These are phyloP conservation scores for Sula dactylatra DNA, from an alignment of 2,113 vertebrate species.

Conservation along the genomic window DNA sequence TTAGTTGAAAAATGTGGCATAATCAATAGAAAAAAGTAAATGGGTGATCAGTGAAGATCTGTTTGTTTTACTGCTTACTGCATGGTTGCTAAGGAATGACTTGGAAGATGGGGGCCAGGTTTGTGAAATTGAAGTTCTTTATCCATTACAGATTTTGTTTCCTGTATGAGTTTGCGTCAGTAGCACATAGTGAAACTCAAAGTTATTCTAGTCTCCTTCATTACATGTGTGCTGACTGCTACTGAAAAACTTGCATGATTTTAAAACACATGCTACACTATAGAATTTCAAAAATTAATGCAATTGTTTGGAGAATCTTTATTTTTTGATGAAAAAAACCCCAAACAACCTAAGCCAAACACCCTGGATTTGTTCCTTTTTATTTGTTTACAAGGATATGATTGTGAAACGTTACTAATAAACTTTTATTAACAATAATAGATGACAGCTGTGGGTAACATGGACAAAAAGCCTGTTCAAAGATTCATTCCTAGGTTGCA, in stretches of 20 bases:
- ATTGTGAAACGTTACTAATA: slow-evolving; percentile 60
- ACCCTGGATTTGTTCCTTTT: neutral
- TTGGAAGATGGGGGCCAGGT: neutral
- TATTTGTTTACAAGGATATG: slow-evolving; percentile 51
- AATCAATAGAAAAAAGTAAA: neutral
- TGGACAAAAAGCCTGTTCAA: slow-evolving; percentile 17
- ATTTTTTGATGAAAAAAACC: neutral
- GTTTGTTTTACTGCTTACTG: neutral
- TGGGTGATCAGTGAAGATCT: neutral
- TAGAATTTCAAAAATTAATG: neutral
- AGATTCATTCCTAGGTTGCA: slow-evolving; percentile 37
- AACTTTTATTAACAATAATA: slow-evolving; percentile 60
- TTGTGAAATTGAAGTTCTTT: slow-evolving; percentile 8
- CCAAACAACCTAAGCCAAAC: neutral
- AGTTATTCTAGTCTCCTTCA: neutral
- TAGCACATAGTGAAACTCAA: slow-evolving; percentile 11
- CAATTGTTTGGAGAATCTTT: neutral
- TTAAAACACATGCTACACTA: neutral
- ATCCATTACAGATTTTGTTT: slow-evolving; percentile 46
- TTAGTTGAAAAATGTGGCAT: neutral
- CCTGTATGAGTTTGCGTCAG: neutral
- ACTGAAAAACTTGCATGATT: neutral
- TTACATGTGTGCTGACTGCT: neutral
- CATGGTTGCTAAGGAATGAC: neutral
- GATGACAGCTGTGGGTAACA: slow-evolving; percentile 47